Percentiles rank a stretch among this genome's conserved stretches.
Evolutionary conservation across 2,113 vertebrate genomes (phyloP).

Genomic region (Kryptolebias marmoratus): DNA sequence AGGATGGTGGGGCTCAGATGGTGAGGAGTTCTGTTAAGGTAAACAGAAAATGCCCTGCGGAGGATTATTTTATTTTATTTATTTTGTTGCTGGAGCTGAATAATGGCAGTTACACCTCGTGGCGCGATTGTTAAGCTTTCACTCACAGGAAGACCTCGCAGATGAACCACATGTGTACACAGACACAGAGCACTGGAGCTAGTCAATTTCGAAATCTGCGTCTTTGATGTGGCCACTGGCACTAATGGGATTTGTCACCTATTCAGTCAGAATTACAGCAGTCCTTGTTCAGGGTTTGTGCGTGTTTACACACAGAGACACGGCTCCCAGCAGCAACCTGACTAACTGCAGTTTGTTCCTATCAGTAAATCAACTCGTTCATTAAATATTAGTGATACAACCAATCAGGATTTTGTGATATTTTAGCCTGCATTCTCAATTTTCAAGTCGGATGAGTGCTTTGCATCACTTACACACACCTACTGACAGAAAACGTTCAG

Average conservation of each 20-base stretch:
- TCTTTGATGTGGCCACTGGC: constrained; percentile 47
- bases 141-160: constrained; percentile 25
- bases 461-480: no score
- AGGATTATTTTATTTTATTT: constrained; percentile 6
- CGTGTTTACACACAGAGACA: background rate
- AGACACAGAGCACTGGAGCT: background rate
- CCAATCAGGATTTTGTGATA: background rate
- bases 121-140: constrained; percentile 52
- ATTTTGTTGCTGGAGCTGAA: constrained; percentile 33
- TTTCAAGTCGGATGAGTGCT: background rate
- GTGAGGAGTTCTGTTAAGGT: background rate
- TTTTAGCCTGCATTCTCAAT: background rate
- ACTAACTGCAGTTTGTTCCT: constrained; percentile 12
- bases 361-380: constrained; percentile 19
- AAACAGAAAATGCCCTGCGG: constrained; percentile 14
- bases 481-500: no score
- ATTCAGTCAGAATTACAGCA: constrained; percentile 30
- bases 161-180: background rate
- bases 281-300: constrained; percentile 11
- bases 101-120: constrained; percentile 50
- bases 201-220: constrained; percentile 16
- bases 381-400: constrained; percentile 11
- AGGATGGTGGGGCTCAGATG: constrained; percentile 1
- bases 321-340: constrained; percentile 1
- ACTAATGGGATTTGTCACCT: constrained; percentile 54